Base-by-base conservation (phyloP, 2,113 vertebrate species). In the Terrapene triunguis region DNA sequence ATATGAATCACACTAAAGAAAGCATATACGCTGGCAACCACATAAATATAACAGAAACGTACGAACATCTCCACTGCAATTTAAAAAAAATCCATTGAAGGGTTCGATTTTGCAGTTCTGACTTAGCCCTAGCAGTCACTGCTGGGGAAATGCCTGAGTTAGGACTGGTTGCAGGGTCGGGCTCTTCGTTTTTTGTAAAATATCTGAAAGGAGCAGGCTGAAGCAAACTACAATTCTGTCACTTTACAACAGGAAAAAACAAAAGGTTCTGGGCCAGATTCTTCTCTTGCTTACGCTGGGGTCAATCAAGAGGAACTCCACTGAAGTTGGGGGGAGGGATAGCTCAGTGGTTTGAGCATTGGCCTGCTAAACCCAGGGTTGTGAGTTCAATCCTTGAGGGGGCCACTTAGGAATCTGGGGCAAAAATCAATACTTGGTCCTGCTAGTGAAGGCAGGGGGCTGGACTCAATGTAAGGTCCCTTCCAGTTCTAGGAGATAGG, bases 141-240 rank as follows among this genome's bases (percentile, higher is more conserved):
- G 50, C 55, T 0, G 69, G 42, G 48, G 19, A 9, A 69, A 38
- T 38, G 35, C 65, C 65, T n/a, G 32, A n/a, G 35, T n/a, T 69
- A 72, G 65, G n/a, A 22, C 65, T 38, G 19, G n/a, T 25, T 82
- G 89, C 12, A 29, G 38, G 32, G 1, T 59, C 3, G 85, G 27
- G 1, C 38, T n/a, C 51, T 4, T 3, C 0, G 2, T 5, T 14
- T 42, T 55, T 42, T 4, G 22, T 24, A 44, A 76, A 44, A 76
- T 25, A 38, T 10, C 17, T 76, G 74, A 44, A 24, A 44, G 42
- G 42, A 44, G 42, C 22, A 72, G 35, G 17, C 65, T 38, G 65
- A 72, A 38, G 21, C 65, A 72, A 8, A 35, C 29, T 10, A 72
- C n/a, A 69, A 69, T 69, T 69, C 35, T 69, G 21, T 38, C n/a